phyloP scores from a whole-genome alignment of 2,797 vertebrate species.

The Lerista edwardsae region DNA sequence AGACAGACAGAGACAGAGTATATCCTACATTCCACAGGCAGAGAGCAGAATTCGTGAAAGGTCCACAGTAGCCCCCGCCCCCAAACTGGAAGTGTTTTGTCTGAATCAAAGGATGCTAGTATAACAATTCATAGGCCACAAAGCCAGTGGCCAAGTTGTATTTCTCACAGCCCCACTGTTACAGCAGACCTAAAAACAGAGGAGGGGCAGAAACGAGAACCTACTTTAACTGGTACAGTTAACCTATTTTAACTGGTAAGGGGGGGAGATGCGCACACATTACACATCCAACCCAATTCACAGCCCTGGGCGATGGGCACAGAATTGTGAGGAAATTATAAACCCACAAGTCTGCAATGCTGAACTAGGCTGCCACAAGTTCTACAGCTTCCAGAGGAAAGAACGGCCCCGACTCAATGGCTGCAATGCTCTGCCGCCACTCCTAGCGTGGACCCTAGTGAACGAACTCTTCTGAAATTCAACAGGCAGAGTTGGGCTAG shows the following conservation, averaged over 20 bases:
- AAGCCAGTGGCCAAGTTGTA: not conserved
- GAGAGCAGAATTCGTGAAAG: not conserved
- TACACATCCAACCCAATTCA: too few relatives aligned
- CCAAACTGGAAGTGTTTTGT: not conserved
- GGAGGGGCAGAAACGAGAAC: not conserved
- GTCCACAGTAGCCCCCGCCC: not conserved
- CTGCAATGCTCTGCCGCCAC: not conserved
- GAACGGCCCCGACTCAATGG: not conserved
- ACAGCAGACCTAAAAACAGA: not conserved
- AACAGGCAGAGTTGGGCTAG: not conserved
- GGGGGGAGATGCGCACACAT: too few relatives aligned
- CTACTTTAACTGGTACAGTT: too few relatives aligned
- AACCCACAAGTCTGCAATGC: too few relatives aligned
- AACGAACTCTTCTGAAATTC: not conserved
- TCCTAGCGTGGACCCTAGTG: not conserved
- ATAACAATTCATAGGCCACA: not conserved
- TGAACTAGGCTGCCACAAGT: too few relatives aligned
- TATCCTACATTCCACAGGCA: not conserved
- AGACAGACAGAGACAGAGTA: too few relatives aligned
- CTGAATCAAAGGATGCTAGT: not conserved
- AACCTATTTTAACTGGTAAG: too few relatives aligned
- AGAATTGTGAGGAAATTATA: too few relatives aligned
- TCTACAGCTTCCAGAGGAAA: not conserved
- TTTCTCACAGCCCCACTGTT: not conserved
- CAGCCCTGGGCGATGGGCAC: too few relatives aligned